Conservation (phyloP, 2,888 invertebrate species). For the Brenthis ino region DNA sequence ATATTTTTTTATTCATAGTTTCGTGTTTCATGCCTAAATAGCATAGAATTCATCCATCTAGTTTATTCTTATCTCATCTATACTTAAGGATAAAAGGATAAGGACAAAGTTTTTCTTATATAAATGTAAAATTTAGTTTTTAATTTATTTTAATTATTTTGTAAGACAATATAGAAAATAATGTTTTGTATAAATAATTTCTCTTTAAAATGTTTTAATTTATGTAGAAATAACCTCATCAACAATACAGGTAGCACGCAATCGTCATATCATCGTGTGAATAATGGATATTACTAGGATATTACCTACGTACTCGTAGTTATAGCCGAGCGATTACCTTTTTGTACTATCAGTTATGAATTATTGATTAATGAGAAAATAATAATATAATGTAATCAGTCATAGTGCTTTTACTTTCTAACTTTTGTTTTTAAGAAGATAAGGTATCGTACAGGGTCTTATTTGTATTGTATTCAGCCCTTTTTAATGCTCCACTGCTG, state of each 20-base stretch:
- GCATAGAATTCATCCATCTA: too few relatives aligned
- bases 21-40: too few relatives aligned
- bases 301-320: neutral
- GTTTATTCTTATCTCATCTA: too few relatives aligned
- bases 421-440: too few relatives aligned
- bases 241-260: slow-evolving; percentile 2
- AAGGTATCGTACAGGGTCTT: neutral
- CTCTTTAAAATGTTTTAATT: neutral
- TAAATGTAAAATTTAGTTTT: too few relatives aligned
- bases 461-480: neutral
- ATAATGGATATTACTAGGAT: slow-evolving; percentile 5
- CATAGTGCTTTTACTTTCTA: too few relatives aligned
- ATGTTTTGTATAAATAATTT: neutral
- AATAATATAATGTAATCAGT: too few relatives aligned
- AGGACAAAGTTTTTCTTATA: too few relatives aligned
- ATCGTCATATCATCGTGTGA: slow-evolving; percentile 2
- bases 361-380: neutral
- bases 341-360: too few relatives aligned
- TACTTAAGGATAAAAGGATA: too few relatives aligned
- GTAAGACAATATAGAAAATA: neutral
- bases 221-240: neutral
- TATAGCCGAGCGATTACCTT: neutral
- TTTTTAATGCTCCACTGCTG: too few relatives aligned
- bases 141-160: neutral
- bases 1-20: too few relatives aligned